A percentile compares a stretch with the other conserved stretches of the same genome.
These are phyloP conservation scores for Iselma pallidipennis DNA, from an alignment of 2,888 invertebrate species.

Conservation along the genomic window DNA sequence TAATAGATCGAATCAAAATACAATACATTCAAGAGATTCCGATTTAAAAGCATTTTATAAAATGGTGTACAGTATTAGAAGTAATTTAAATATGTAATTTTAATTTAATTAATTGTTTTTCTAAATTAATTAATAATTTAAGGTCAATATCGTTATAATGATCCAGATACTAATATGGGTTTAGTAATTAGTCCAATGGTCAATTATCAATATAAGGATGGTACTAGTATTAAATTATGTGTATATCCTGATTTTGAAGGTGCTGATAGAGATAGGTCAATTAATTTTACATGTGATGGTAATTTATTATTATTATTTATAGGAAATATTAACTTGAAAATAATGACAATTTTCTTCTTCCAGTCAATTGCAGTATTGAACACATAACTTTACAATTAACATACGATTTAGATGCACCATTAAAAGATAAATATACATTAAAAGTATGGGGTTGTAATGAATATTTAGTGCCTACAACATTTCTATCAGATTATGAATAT, in stretches of 20 bases:
- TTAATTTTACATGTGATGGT: conserved; percentile 93
- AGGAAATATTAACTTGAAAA: no score
- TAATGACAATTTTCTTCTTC: conserved; percentile 44
- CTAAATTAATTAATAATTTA: conserved; percentile 34
- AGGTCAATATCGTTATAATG: conserved; percentile 75
- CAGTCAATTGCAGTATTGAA: conserved; percentile 85
- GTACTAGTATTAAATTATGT: conserved; percentile 87
- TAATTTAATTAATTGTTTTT: background rate
- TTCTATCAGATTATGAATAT: conserved; percentile 88
- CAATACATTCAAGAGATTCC: conserved; percentile 60
- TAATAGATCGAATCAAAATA: conserved; percentile 62
- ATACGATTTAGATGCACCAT: conserved; percentile 72
- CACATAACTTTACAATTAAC: conserved; percentile 84
- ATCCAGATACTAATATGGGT: conserved; percentile 82
- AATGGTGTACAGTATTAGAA: conserved; percentile 79
- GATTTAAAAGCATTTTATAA: conserved; percentile 81
- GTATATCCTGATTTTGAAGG: conserved; percentile 67
- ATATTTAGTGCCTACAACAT: conserved; percentile 82
- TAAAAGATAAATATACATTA: conserved; percentile 60
- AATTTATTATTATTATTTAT: no score
- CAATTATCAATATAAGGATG: conserved; percentile 73
- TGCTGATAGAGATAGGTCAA: conserved; percentile 61
- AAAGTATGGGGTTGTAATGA: conserved; percentile 88
- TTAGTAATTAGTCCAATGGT: conserved; percentile 87
- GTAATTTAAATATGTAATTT: conserved; percentile 57